These are phyloP conservation scores for Lepidurus apus DNA, from an alignment of 1,140 invertebrate species.

Conservation along the genomic window DNA sequence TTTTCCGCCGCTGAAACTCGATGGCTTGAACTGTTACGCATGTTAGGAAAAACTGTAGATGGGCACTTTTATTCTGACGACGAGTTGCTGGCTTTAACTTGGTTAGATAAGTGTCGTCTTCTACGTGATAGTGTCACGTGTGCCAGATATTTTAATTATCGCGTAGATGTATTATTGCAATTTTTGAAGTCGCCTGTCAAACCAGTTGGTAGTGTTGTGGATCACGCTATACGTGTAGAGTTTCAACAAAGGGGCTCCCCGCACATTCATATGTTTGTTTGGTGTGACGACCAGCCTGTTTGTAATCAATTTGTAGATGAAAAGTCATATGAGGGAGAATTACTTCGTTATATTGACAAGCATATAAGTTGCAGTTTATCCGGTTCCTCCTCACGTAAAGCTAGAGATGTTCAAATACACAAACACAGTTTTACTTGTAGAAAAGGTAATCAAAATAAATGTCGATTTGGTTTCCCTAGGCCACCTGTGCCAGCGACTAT, in stretches of 20 bases:
- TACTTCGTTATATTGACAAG: neutral
- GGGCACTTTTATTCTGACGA: neutral
- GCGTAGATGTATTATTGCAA: neutral
- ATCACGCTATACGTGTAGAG: neutral
- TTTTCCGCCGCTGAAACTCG: neutral
- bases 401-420: neutral
- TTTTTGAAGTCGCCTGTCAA: neutral
- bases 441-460: no score
- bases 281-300: neutral
- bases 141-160: neutral
- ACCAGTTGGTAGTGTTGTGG: conserved; percentile 4
- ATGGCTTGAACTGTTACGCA: neutral
- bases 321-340: conserved; percentile 6
- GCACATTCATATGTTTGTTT: conserved; percentile 1
- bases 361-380: conserved; percentile 6
- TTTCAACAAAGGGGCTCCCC: neutral
- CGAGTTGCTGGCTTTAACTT: neutral
- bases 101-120: neutral
- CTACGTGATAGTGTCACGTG: neutral
- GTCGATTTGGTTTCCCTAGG: neutral
- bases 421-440: no score
- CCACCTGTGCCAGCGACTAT: neutral
- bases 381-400: neutral
- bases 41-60: neutral
- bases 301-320: conserved; percentile 7